These are phyloP conservation scores for Trogon melanurus DNA, from an alignment of 2,113 vertebrate genomes.

Conservation along the genomic window DNA sequence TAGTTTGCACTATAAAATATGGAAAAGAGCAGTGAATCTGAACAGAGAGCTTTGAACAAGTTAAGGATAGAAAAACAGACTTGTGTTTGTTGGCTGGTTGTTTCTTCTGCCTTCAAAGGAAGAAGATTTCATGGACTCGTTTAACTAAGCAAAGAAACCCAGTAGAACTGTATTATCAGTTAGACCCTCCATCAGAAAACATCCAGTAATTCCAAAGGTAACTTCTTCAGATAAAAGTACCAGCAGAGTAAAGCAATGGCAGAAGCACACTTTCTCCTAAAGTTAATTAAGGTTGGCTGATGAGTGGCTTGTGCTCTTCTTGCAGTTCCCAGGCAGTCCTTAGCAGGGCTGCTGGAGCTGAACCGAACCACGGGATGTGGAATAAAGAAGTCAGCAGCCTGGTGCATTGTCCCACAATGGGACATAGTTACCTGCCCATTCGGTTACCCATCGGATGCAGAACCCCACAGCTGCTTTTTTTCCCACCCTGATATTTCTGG, in stretches of 20 bases:
- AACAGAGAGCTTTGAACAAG: background rate
- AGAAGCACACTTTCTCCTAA: background rate
- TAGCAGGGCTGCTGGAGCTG: background rate
- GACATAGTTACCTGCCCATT: background rate
- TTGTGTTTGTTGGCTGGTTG: background rate
- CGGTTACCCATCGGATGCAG: background rate
- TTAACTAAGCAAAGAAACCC: background rate
- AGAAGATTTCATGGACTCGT: background rate
- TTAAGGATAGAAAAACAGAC: background rate
- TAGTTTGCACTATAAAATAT: background rate
- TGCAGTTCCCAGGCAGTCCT: background rate
- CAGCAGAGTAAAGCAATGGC: background rate
- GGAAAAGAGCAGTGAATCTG: background rate
- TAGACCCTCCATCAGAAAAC: background rate
- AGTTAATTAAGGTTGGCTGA: background rate
- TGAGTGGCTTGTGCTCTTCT: background rate
- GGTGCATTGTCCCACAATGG: background rate
- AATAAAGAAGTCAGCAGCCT: background rate
- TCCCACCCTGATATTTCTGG: background rate
- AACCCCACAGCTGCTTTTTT: fast-evolving
- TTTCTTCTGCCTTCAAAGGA: background rate
- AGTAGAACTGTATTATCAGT: background rate
- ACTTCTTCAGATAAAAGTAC: background rate
- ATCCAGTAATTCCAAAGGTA: background rate
- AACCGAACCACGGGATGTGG: background rate